phyloP scores from a whole-genome alignment of 1,140 invertebrate genomes.

The Drosophila subpulchrella region DNA sequence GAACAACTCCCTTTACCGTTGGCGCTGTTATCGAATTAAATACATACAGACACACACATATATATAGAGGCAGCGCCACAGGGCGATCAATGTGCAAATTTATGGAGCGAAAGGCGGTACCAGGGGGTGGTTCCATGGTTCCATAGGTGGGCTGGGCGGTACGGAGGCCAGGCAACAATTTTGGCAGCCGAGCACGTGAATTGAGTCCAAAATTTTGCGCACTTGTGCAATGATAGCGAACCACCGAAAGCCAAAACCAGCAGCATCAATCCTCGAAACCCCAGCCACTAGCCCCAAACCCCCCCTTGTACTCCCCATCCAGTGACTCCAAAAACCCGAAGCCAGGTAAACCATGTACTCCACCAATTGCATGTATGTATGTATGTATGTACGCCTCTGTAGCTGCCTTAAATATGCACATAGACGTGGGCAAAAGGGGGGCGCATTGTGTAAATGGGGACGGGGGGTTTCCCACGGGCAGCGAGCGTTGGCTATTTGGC shows the following conservation, averaged over 20 bases:
- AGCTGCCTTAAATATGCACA: constrained; percentile 35
- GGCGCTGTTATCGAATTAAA: constrained; percentile 75
- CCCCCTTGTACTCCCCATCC: neutral
- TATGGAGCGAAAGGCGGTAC: constrained; percentile 69
- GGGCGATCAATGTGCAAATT: constrained; percentile 80
- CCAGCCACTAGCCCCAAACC: neutral
- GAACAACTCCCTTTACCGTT: constrained; percentile 51
- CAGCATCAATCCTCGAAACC: constrained; percentile 28
- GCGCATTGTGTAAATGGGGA: neutral
- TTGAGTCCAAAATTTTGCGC: constrained; percentile 82
- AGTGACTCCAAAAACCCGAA: constrained; percentile 32
- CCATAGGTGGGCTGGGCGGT: neutral
- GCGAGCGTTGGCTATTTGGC: constrained; percentile 64
- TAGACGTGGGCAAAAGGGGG: constrained; percentile 1
- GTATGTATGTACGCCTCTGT: neutral
- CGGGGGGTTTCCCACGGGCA: neutral
- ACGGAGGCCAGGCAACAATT: constrained; percentile 62
- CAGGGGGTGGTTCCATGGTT: constrained; percentile 4
- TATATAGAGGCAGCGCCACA: constrained; percentile 49
- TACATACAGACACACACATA: constrained; percentile 54
- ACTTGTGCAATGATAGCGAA: constrained; percentile 80
- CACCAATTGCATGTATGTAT: constrained; percentile 37
- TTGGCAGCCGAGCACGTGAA: constrained; percentile 80
- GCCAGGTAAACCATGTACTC: constrained; percentile 49
- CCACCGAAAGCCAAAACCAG: constrained; percentile 33